These are phyloP conservation scores for Melanotaenia boesemani DNA, from an alignment of 2,797 vertebrate genomes.

Conservation along the genomic window DNA sequence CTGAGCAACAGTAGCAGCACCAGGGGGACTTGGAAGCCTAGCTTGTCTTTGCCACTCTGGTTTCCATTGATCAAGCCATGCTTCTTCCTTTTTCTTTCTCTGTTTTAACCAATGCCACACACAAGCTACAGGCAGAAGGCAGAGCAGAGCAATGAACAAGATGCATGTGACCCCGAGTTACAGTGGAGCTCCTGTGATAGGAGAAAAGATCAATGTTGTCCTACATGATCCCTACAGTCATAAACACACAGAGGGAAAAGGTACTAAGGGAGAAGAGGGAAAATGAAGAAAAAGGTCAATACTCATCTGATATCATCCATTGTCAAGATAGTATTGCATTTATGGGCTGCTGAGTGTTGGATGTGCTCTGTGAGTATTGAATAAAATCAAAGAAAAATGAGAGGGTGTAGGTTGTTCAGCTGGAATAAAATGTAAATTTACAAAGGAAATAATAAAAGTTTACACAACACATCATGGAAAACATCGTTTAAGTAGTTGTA, in stretches of 20 bases:
- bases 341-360: neutral
- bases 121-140: slow-evolving; percentile 31
- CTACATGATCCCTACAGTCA: slow-evolving; percentile 44
- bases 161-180: slow-evolving; percentile 56
- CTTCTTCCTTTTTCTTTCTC: slow-evolving; percentile 6
- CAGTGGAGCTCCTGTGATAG: slow-evolving; percentile 47
- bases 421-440: neutral
- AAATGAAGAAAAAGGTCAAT: slow-evolving; percentile 41
- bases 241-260: slow-evolving; percentile 9
- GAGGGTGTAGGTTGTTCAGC: neutral
- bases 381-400: neutral
- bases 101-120: slow-evolving; percentile 14
- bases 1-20: slow-evolving; percentile 39
- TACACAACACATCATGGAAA: neutral
- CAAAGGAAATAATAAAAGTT: neutral
- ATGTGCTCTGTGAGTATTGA: neutral
- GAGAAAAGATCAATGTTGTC: slow-evolving; percentile 53
- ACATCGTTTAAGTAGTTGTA: neutral
- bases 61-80: slow-evolving; percentile 16
- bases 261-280: neutral
- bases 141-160: slow-evolving; percentile 39
- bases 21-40: slow-evolving; percentile 21
- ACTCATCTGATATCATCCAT: slow-evolving; percentile 6
- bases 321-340: slow-evolving; percentile 3
- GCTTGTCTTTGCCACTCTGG: slow-evolving; percentile 21